Evolutionary conservation across 2,888 invertebrate genomes (phyloP), one percentile per base, ranked within the genome.

Genomic region (Cerastis rubricosa): DNA sequence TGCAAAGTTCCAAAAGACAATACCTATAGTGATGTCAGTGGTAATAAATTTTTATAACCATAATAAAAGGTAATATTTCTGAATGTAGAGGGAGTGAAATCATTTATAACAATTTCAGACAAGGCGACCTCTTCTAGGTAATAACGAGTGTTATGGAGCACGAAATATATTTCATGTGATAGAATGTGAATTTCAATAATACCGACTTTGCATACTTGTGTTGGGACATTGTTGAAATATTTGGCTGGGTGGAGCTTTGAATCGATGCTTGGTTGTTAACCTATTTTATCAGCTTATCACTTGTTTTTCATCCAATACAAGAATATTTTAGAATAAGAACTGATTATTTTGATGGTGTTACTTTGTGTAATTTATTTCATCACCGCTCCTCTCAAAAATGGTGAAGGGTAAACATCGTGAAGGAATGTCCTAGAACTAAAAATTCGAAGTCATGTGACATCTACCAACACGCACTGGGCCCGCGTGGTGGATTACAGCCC

Each of bases 51-150:
- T 84, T 79, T 87, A 87, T 82, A 85, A 75, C 75, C 47, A 70
- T 74, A 81, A 76, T 87, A 87, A 78, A 81, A 80, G 87, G 82
- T 82, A 81, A 85, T 82, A 85, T 85, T 74, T 84, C 79, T 84
- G 79, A 84, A 84, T 83, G 78, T 81, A 67, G 78, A 78, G 66
- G 64, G 72, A 85, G 76, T 76, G 65, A 84, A 82, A 80, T 80
- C 83, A 87, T 87, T 88, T 85, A 84, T 87, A 78, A 84, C 85
- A 78, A 82, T 86, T 85, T 77, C 79, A 78, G 80, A 80, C 70
- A 76, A 76, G 76, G 80, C 76, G 73, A 87, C 78, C 86, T 84
- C 86, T 85, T 82, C 76, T 70, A 85, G 61, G 76, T 83, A 85
- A 86, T 85, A 86, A 86, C 86, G 76, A 84, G 75, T 80, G 86